A percentile compares a stretch with the other conserved stretches of the same genome.
Conservation (phyloP, 2,888 invertebrate species). For the Harpagoxenus sublaevis region DNA sequence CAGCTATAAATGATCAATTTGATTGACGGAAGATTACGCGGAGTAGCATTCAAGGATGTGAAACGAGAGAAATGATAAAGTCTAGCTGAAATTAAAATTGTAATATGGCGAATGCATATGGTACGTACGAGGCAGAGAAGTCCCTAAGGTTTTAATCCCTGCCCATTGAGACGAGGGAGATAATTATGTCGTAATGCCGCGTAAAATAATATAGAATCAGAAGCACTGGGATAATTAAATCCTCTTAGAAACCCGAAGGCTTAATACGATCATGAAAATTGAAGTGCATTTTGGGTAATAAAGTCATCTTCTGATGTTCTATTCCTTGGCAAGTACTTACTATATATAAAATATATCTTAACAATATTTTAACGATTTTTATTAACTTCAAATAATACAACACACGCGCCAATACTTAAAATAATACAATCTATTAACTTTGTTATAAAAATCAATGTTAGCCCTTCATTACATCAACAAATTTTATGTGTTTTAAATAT, state of each 20-base stretch:
- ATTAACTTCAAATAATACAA: slow-evolving; percentile 4
- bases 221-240: slow-evolving; percentile 79
- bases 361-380: background rate
- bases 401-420: background rate
- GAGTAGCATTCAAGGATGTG: slow-evolving; percentile 61
- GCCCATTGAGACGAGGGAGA: slow-evolving; percentile 71
- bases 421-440: background rate
- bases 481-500: background rate
- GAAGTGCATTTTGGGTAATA: slow-evolving; percentile 51
- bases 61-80: slow-evolving; percentile 53
- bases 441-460: background rate
- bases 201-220: slow-evolving; percentile 78
- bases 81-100: slow-evolving; percentile 65
- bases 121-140: background rate
- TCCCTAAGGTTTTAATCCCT: slow-evolving; percentile 71
- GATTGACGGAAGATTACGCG: slow-evolving; percentile 47
- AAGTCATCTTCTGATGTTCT: background rate
- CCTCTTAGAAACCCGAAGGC: slow-evolving; percentile 66
- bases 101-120: slow-evolving; percentile 52
- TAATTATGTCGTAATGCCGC: slow-evolving; percentile 75
- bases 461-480: background rate
- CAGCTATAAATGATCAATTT: slow-evolving; percentile 30
- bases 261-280: slow-evolving; percentile 49
- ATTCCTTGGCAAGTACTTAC: background rate
- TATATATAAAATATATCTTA: slow-evolving; percentile 4